phyloP scores from a whole-genome alignment of 2,113 vertebrate genomes.

The Cyprinus carpio region DNA sequence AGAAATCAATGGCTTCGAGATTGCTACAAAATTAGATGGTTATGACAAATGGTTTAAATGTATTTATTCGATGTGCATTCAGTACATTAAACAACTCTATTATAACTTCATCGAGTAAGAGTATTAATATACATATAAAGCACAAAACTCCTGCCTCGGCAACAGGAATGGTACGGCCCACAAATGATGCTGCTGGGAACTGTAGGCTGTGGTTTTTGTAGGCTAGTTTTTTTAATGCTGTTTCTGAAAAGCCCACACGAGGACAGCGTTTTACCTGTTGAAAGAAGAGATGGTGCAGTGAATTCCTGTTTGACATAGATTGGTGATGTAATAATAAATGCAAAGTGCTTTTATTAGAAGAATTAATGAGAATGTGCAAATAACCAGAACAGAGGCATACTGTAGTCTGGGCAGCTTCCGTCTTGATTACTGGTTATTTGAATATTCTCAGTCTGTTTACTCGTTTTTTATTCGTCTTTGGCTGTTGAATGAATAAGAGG shows the following conservation, averaged over 20 bases:
- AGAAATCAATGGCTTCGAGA: neutral
- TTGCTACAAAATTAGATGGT: neutral
- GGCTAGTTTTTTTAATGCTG: neutral
- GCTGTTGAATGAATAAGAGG: neutral
- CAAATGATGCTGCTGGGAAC: neutral
- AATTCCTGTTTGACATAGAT: neutral
- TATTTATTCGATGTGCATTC: neutral
- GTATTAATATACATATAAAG: neutral
- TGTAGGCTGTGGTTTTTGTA: neutral
- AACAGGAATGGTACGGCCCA: conserved; percentile 24
- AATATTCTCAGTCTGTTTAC: neutral
- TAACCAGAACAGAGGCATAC: neutral
- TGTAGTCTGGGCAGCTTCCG: neutral
- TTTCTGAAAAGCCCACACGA: neutral
- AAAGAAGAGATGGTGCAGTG: neutral
- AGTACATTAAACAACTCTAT: neutral
- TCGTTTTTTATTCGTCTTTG: neutral
- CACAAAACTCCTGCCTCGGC: neutral
- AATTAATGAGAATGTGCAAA: neutral
- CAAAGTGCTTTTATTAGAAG: neutral
- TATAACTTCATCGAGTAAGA: neutral
- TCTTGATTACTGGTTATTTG: neutral
- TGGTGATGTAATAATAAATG: neutral
- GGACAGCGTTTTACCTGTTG: neutral
- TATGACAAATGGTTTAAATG: neutral